Percentiles rank a stretch among this genome's conserved stretches.
Evolutionary conservation across 2,888 invertebrate species (phyloP).

Genomic region (Cerastis rubricosa): DNA sequence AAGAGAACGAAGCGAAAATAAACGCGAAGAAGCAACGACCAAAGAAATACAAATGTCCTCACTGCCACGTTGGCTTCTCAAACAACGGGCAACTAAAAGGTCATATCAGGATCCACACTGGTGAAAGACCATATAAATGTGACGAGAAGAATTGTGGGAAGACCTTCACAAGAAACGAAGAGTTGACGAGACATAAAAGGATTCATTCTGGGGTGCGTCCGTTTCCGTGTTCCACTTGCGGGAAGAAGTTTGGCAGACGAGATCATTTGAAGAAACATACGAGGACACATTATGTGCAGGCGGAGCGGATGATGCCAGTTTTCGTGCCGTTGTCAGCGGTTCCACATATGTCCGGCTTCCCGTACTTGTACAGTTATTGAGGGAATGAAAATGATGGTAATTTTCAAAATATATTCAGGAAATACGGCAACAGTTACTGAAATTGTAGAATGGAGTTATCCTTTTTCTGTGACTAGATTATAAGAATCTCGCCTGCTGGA

Average conservation of each 20-base stretch:
- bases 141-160: slow-evolving; percentile 96
- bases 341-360: slow-evolving; percentile 82
- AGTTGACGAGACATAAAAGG: slow-evolving; percentile 97
- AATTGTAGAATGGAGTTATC: neutral
- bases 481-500: neutral
- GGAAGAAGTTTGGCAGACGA: slow-evolving; percentile 97
- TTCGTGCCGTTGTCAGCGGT: slow-evolving; percentile 91
- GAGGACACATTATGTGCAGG: slow-evolving; percentile 94
- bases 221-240: slow-evolving; percentile 96
- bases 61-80: slow-evolving; percentile 97
- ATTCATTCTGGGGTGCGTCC: slow-evolving; percentile 97
- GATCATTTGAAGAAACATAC: slow-evolving; percentile 99
- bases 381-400: slow-evolving; percentile 1
- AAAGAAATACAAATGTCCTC: slow-evolving; percentile 97
- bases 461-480: neutral
- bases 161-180: slow-evolving; percentile 97
- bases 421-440: slow-evolving; percentile 23
- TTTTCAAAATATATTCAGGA: slow-evolving; percentile 46
- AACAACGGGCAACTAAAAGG: slow-evolving; percentile 98
- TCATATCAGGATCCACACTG: slow-evolving; percentile 97
- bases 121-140: slow-evolving; percentile 97
- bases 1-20: slow-evolving; percentile 93
- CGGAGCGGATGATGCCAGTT: slow-evolving; percentile 91
- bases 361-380: slow-evolving; percentile 91
- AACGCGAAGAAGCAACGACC: slow-evolving; percentile 95